Percentiles rank a stretch among this genome's conserved stretches.
phyloP scores from a whole-genome alignment of 92 coral and sea anemone species.

The Nematostella vectensis region DNA sequence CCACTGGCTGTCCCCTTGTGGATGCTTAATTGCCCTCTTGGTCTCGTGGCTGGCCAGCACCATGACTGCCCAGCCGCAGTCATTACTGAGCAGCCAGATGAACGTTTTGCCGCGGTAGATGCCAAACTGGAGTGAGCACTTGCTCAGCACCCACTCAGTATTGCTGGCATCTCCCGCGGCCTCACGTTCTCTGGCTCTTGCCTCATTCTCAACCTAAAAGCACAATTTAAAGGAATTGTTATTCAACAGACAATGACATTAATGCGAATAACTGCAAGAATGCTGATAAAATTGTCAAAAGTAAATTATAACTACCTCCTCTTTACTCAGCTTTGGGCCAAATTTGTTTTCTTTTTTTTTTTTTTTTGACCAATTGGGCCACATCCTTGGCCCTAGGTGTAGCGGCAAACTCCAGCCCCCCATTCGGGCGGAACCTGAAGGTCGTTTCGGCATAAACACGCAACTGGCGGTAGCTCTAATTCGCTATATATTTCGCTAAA shows the following conservation, averaged over 20 bases:
- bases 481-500: no score
- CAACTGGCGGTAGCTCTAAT: no score
- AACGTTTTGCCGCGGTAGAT: conserved; percentile 33
- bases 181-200: neutral
- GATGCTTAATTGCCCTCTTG: neutral
- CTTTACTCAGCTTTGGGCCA: no score
- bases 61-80: conserved; percentile 12
- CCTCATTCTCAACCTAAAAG: neutral
- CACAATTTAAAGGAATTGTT: neutral
- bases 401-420: no score
- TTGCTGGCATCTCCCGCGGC: neutral
- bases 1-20: neutral
- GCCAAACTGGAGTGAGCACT: conserved; percentile 37
- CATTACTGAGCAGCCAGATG: conserved; percentile 41
- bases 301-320: no score
- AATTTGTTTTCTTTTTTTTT: no score
- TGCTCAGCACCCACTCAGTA: neutral
- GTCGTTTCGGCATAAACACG: no score
- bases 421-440: no score
- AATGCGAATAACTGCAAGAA: no score
- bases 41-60: neutral
- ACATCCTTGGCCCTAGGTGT: no score
- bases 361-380: no score
- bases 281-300: no score
- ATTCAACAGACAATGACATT: neutral